Evolutionary conservation across 1,140 invertebrate species (phyloP).

Genomic region (Campoletis sonorensis): DNA sequence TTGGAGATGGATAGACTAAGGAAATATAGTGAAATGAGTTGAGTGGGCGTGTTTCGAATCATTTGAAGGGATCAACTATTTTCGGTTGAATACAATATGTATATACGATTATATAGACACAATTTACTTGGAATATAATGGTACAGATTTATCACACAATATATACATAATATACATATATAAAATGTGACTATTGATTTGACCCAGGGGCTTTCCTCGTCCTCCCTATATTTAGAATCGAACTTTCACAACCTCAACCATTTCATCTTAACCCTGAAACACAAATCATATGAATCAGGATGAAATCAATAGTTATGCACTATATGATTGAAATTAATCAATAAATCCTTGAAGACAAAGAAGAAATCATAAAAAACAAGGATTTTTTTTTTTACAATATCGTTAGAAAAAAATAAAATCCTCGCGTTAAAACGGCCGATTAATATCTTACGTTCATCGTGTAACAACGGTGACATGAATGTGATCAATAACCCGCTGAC

Average conservation of each 20-base stretch:
- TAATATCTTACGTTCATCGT: neutral
- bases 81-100: neutral
- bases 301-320: constrained; percentile 6
- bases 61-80: constrained; percentile 28
- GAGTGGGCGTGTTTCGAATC: constrained; percentile 33
- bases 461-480: neutral
- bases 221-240: constrained; percentile 63
- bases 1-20: neutral
- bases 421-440: neutral
- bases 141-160: constrained; percentile 30
- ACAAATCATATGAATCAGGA: neutral
- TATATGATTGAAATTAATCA: neutral
- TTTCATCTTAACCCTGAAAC: constrained; percentile 62
- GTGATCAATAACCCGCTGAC: neutral
- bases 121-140: constrained; percentile 35
- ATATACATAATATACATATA: constrained; percentile 41
- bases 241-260: constrained; percentile 56
- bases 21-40: neutral
- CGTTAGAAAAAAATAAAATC: neutral
- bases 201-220: constrained; percentile 52
- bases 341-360: neutral
- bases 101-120: constrained; percentile 16
- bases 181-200: constrained; percentile 62
- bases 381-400: neutral
- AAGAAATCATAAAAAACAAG: neutral